Base-by-base conservation (phyloP, 2,113 vertebrate species). In the Gallinago media region DNA sequence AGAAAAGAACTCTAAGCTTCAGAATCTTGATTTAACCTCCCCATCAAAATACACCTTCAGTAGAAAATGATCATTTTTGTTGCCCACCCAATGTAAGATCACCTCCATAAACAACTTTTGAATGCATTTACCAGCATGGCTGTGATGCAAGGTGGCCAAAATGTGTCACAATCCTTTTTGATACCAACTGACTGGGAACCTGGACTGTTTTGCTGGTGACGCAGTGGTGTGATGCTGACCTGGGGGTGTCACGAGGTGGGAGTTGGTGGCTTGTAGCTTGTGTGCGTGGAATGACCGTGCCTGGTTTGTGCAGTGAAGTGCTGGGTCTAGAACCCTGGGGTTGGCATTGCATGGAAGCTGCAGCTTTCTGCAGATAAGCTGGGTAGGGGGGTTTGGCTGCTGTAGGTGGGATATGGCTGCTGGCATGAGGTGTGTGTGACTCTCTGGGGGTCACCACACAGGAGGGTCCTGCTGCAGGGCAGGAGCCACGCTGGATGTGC, bases 201-300 rank as follows among this genome's bases (percentile, higher is more conserved):
- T 14, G 84, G 77, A 3, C 40, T 29, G 5, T 2, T 19, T 21
- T 26, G 59, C 29, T 84, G 15, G 15, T 9, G 92, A 36, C 62
- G 68, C 55, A 46, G 2, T 4, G 4, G 83, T 0, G 1, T 5
- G 54, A 5, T 7, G 75, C 56, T 74, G 65, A 1, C 7, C 1
- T 5, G 13, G 63, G 55, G 73, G 29, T 12, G 65, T 2, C 32
- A 70, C 7, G 8, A 47, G 73, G 67, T n/a, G 14, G 81, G 54
- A 54, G 13, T 2, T 1, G 8, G 3, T 50, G 71, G 42, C n/a
- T 68, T 12, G 12, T 20, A 17, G 23, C 49, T 44, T 13, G 0
- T 0, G 26, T 2, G 9, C 4, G 0, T 3, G 36, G 46, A 44
- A 27, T 4, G 3, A 4, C 25, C 7, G 3, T 38, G n/a, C 49